Evolutionary conservation across 1,140 invertebrate species (phyloP).

Genomic region (Yoshiicerus persimilis): DNA sequence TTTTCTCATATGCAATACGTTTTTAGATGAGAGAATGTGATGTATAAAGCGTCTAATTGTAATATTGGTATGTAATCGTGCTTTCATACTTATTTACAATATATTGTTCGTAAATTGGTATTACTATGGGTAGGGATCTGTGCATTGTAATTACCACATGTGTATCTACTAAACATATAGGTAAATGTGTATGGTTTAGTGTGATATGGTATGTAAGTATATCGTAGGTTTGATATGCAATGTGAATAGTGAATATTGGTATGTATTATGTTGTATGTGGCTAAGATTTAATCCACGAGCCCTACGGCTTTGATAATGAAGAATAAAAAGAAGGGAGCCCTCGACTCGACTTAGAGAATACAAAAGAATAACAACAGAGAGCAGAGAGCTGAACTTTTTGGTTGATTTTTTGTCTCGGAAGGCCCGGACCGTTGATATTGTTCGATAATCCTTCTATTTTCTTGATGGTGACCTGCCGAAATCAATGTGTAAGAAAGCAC

Average conservation of each 20-base stretch:
- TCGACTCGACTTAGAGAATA: not conserved
- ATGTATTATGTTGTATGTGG: not conserved
- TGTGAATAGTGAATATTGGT: not conserved
- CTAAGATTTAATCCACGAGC: constrained; percentile 9
- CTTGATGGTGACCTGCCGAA: constrained; percentile 19
- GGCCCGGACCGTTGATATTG: constrained; percentile 33
- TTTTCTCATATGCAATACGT: not conserved
- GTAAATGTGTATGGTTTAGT: not conserved
- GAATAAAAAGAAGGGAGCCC: constrained; percentile 14
- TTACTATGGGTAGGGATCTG: not conserved
- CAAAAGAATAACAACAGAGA: not conserved
- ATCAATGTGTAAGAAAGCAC: constrained; percentile 29
- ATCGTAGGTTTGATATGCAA: not conserved
- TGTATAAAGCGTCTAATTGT: too few species aligned
- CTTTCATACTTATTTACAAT: not conserved
- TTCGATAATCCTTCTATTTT: constrained; percentile 44
- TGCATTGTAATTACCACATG: not conserved
- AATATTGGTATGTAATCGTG: too few species aligned
- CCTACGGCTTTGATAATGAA: not conserved
- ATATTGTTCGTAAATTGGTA: not conserved
- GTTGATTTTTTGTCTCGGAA: not conserved
- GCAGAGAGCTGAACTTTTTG: not conserved
- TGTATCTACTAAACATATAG: not conserved
- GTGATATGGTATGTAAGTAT: not conserved
- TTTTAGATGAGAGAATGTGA: not conserved